A percentile compares a stretch with the other conserved stretches of the same genome.
Conservation (phyloP, 2,113 vertebrate genomes). For the Amazona vittata region DNA sequence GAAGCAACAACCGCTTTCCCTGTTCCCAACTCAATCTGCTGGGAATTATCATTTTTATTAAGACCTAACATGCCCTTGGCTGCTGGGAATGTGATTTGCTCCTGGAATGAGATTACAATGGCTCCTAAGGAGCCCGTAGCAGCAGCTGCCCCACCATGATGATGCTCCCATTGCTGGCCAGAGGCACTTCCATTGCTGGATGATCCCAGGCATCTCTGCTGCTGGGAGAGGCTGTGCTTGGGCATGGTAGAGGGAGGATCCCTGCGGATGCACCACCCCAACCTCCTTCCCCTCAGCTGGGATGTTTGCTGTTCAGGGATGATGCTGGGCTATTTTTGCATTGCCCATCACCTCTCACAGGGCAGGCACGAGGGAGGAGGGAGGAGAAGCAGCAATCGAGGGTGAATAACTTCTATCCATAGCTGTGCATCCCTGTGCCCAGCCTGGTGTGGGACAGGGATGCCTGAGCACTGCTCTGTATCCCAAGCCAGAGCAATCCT, state of each 20-base stretch:
- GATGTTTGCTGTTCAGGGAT: neutral
- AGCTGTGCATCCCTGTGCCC: rapidly evolving
- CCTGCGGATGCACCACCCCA: neutral
- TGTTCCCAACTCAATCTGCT: conserved; percentile 44
- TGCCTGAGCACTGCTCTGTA: neutral
- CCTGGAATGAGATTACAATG: conserved; percentile 39
- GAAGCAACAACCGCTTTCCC: neutral
- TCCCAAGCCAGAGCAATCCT: neutral
- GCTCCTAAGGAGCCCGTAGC: neutral
- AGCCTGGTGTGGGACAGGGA: rapidly evolving
- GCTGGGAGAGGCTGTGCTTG: neutral
- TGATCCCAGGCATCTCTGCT: neutral
- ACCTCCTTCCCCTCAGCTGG: neutral
- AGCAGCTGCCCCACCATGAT: neutral
- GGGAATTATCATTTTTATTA: conserved; percentile 68
- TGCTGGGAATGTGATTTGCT: conserved; percentile 58
- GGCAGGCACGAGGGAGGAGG: neutral
- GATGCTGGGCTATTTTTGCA: neutral
- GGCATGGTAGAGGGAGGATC: rapidly evolving
- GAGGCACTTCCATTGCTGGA: neutral
- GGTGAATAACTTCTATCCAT: neutral
- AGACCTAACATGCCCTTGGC: conserved; percentile 49
- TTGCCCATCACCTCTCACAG: neutral
- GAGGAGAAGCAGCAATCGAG: rapidly evolving
- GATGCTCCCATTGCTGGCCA: neutral